phyloP scores from a whole-genome alignment of 2,797 vertebrate genomes.

The Typhlichthys eigenmanni region DNA sequence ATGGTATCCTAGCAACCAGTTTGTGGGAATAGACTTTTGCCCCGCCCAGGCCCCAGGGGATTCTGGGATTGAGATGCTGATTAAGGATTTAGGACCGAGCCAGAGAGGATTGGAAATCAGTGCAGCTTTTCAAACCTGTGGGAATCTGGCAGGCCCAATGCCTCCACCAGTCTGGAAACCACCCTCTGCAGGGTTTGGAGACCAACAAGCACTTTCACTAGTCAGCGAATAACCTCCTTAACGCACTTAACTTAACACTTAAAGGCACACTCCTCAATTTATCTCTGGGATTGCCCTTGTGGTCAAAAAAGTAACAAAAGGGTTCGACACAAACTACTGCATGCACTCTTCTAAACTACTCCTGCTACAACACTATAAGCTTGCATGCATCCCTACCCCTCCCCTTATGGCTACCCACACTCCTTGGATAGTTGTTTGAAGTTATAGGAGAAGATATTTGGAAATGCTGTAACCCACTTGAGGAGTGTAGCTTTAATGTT shows the following conservation, averaged over 20 bases:
- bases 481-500: conserved; percentile 22
- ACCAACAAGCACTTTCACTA: conserved; percentile 58
- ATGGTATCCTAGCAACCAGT: conserved; percentile 67
- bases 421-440: too few species aligned
- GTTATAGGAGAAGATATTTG: too few species aligned
- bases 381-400: too few species aligned
- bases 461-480: too few species aligned
- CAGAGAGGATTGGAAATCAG: conserved; percentile 63
- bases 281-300: neutral
- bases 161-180: conserved; percentile 45
- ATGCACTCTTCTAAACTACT: too few species aligned
- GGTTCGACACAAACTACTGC: too few species aligned
- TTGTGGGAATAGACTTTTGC: conserved; percentile 53
- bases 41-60: conserved; percentile 54
- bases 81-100: conserved; percentile 52
- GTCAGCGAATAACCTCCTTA: conserved; percentile 47
- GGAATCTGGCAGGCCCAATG: conserved; percentile 52
- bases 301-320: neutral
- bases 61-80: conserved; percentile 65
- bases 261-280: neutral
- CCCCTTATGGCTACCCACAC: conserved; percentile 2
- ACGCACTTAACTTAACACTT: too few species aligned
- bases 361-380: too few species aligned
- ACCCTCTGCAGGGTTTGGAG: conserved; percentile 32
- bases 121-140: conserved; percentile 53